Base-by-base conservation (phyloP, 2,113 vertebrate genomes). In the Neotragus moschatus region DNA sequence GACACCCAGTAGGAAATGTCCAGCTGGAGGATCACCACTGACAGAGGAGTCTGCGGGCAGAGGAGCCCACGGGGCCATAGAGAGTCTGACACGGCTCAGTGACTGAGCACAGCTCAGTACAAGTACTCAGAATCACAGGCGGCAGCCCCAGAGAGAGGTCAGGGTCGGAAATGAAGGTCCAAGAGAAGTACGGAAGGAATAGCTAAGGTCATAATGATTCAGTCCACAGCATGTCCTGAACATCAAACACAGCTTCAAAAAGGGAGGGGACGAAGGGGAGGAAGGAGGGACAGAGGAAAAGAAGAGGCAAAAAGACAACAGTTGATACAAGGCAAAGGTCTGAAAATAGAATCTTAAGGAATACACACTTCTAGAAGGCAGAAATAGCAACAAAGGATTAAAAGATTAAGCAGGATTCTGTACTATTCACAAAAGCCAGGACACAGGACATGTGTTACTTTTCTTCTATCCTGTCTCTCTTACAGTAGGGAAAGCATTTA, bases 301-400 rank as follows among this genome's bases (percentile, higher is more conserved):
- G 7, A 26, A 15, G 21, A 36, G 28, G 45, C 30, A 7, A 26
- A 61, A 26, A 73, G 43, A 80, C 3, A 53, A 61, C 3, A 87
- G 53, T 30, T 84, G 70, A 55, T 51, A 86, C 19, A 89, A 73
- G 51, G 45, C 92, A 91, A 93, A 91, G 80, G 17, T 63, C 91
- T 97, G 84, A 95, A 97, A 96, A 94, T 30, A 96, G 91, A 97
- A 80, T 53, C 86, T 97, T 94, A 82, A 84, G 87, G 87, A 98
- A 94, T 86, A 88, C 33, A 92, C 30, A 91, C 86, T 96, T 95
- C 81, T 47, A 45, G 84, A 94, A 89, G 85, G 82, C 79, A 97
- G 79, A 90, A 96, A 98, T 92, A 97, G 97, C 77, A 90, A 77
- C 89, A 87, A 53, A 61, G 86, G 82, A 94, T 85, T 89, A 96